phyloP scores from a whole-genome alignment of 2,888 invertebrate species.

The Chesias legatella region DNA sequence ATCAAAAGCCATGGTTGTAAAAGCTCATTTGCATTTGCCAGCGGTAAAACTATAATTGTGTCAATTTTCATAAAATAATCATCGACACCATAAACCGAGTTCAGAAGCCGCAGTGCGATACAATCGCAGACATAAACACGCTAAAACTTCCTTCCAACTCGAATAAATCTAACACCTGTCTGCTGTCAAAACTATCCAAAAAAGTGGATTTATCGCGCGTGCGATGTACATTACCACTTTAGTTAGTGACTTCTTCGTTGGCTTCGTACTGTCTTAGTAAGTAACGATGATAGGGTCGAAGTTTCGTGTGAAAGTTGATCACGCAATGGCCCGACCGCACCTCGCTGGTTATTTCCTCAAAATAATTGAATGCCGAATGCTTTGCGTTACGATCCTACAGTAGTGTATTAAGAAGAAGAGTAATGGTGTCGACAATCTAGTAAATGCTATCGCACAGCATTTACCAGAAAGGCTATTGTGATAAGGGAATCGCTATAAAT shows the following conservation, averaged over 20 bases:
- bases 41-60: too few relatives aligned
- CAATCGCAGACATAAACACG: constrained; percentile 53
- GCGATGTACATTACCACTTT: constrained; percentile 42
- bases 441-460: too few relatives aligned
- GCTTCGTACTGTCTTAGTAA: constrained; percentile 28
- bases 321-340: constrained; percentile 39
- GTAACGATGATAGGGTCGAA: constrained; percentile 33
- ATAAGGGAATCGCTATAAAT: too few relatives aligned
- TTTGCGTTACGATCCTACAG: constrained; percentile 16
- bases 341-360: constrained; percentile 52
- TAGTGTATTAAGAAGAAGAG: constrained; percentile 1
- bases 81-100: constrained; percentile 46
- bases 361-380: constrained; percentile 55
- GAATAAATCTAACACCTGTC: constrained; percentile 69
- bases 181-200: constrained; percentile 46
- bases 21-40: too few relatives aligned
- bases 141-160: constrained; percentile 43
- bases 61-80: constrained; percentile 49
- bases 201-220: constrained; percentile 28
- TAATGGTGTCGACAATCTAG: too few relatives aligned
- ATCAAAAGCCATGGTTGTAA: too few relatives aligned
- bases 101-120: constrained; percentile 37
- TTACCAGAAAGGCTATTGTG: too few relatives aligned
- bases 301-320: constrained; percentile 35
- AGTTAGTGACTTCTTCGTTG: constrained; percentile 27